Conservation (phyloP, 2,113 vertebrate genomes). For the Xiphorhynchus elegans region DNA sequence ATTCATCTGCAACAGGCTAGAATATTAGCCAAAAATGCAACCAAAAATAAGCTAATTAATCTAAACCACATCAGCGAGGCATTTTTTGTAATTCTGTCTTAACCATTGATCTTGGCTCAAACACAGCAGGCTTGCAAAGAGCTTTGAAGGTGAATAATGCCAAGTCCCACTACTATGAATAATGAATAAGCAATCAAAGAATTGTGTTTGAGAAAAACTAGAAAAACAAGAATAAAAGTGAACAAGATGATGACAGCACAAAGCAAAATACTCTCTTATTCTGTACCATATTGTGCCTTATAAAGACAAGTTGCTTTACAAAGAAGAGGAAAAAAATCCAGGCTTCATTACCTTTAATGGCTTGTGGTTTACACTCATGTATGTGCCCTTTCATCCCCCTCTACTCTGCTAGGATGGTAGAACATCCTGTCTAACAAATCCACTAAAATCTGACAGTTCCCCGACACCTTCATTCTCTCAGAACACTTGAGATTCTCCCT, state of each 20-base stretch:
- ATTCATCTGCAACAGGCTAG: neutral
- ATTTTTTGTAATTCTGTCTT: neutral
- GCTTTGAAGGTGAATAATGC: conserved; percentile 39
- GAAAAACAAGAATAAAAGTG: conserved; percentile 29
- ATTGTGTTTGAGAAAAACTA: conserved; percentile 11
- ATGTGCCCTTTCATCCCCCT: neutral
- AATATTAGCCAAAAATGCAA: neutral
- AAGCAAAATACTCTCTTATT: neutral
- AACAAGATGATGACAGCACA: conserved; percentile 36
- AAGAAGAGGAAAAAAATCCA: neutral
- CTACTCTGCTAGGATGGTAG: neutral
- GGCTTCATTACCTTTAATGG: neutral
- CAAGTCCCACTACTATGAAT: conserved; percentile 46
- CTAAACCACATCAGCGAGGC: neutral
- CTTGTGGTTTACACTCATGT: neutral
- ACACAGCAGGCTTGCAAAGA: conserved; percentile 31
- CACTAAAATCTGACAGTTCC: neutral
- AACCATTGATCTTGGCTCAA: conserved; percentile 48
- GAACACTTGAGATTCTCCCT: neutral
- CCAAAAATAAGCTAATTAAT: neutral
- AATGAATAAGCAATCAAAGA: conserved; percentile 59
- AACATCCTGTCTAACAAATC: neutral
- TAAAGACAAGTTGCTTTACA: neutral
- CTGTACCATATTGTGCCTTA: no score
- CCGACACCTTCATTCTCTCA: neutral